A percentile compares a stretch with the other conserved stretches of the same genome.
phyloP scores from a whole-genome alignment of 2,797 vertebrate genomes.

The Ataeniobius toweri region DNA sequence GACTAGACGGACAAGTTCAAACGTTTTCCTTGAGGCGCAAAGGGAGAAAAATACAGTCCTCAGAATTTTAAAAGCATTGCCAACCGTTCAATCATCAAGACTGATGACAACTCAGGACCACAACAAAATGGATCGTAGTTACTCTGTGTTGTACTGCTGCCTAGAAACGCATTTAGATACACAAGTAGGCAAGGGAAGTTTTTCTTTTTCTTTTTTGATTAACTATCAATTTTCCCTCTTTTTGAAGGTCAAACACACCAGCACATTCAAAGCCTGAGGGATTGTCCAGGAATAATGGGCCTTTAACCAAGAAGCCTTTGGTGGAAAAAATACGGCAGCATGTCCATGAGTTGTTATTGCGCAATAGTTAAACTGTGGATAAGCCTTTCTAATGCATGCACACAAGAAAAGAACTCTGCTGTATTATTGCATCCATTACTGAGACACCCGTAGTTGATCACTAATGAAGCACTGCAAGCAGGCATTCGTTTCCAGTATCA shows the following conservation, averaged over 20 bases:
- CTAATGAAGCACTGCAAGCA: not conserved
- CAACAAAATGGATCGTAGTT: not conserved
- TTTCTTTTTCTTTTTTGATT: not conserved
- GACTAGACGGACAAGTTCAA: not conserved
- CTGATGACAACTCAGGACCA: not conserved
- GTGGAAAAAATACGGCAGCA: not conserved
- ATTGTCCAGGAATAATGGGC: not conserved
- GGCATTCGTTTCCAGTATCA: not conserved
- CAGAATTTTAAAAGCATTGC: conserved; percentile 1
- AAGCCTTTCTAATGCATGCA: not conserved
- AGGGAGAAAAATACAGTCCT: conserved; percentile 1
- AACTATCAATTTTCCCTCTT: conserved; percentile 1
- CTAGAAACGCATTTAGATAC: not conserved
- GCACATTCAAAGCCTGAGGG: not conserved
- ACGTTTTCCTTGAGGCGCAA: not conserved
- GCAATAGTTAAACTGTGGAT: not conserved
- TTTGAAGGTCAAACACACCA: not conserved
- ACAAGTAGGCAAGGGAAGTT: not conserved
- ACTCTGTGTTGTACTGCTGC: not conserved
- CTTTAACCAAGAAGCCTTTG: conserved; percentile 2
- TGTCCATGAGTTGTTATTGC: not conserved
- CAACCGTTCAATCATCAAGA: not conserved
- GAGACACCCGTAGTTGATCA: not conserved
- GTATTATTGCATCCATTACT: not conserved
- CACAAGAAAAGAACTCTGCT: not conserved